A percentile compares a stretch with the other conserved stretches of the same genome.
phyloP scores from a whole-genome alignment of 2,113 vertebrate genomes.

The Clarias macrocephalus region DNA sequence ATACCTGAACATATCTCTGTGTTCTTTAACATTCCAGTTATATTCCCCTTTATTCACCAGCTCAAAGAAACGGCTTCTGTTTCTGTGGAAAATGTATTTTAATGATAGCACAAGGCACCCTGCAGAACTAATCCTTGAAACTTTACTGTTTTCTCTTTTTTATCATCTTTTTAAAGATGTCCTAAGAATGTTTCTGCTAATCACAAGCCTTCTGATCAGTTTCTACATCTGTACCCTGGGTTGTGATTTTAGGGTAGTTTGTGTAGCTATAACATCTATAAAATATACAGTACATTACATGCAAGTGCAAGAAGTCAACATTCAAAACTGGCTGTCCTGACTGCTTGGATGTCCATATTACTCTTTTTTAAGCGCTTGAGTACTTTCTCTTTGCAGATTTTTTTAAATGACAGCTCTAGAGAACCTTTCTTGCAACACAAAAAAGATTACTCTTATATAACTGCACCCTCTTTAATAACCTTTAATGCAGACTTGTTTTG shows the following conservation, averaged over 20 bases:
- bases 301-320: background rate
- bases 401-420: background rate
- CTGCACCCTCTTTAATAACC: background rate
- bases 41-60: constrained; percentile 91
- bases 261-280: background rate
- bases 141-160: background rate
- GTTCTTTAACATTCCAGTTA: constrained; percentile 90
- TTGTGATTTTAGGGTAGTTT: background rate
- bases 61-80: constrained; percentile 92
- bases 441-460: background rate
- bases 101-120: background rate
- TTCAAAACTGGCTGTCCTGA: background rate
- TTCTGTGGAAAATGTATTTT: constrained; percentile 71
- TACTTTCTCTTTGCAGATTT: background rate
- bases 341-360: background rate
- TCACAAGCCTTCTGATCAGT: background rate
- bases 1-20: constrained; percentile 94
- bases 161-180: background rate
- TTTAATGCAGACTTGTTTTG: background rate
- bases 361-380: background rate
- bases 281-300: background rate
- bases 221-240: background rate
- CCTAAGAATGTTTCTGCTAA: background rate
- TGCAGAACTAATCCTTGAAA: background rate
- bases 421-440: background rate